phyloP scores from a whole-genome alignment of 2,888 invertebrate genomes.

The Xestia c-nigrum region DNA sequence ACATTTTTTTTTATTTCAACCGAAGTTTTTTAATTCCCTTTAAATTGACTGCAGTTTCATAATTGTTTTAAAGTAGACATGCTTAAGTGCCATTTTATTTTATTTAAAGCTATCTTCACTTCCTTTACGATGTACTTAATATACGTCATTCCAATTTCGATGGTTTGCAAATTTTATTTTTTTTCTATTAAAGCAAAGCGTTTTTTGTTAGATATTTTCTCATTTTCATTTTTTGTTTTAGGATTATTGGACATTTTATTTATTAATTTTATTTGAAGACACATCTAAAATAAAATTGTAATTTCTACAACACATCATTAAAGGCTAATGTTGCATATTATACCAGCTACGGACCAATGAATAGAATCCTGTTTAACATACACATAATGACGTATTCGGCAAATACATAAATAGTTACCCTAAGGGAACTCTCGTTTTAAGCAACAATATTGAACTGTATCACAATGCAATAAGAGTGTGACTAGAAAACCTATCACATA shows the following conservation, averaged over 20 bases:
- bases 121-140: conserved; percentile 10
- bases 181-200: conserved; percentile 6
- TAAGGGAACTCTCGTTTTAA: background rate
- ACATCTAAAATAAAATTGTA: background rate
- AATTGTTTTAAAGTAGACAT: conserved; percentile 15
- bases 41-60: conserved; percentile 61
- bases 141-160: background rate
- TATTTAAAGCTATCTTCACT: conserved; percentile 38
- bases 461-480: conserved; percentile 24
- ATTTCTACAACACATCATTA: conserved; percentile 12
- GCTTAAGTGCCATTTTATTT: background rate
- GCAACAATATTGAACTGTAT: background rate
- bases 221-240: background rate
- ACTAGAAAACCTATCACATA: conserved; percentile 61
- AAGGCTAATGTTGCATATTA: background rate
- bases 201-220: background rate
- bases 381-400: background rate
- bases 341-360: background rate
- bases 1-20: conserved; percentile 49
- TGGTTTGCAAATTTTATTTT: background rate
- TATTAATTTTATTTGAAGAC: background rate
- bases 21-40: conserved; percentile 47
- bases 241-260: background rate
- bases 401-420: background rate
- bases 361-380: background rate